phyloP scores from a whole-genome alignment of 2,797 vertebrate species.

The Intellagama lesueurii region DNA sequence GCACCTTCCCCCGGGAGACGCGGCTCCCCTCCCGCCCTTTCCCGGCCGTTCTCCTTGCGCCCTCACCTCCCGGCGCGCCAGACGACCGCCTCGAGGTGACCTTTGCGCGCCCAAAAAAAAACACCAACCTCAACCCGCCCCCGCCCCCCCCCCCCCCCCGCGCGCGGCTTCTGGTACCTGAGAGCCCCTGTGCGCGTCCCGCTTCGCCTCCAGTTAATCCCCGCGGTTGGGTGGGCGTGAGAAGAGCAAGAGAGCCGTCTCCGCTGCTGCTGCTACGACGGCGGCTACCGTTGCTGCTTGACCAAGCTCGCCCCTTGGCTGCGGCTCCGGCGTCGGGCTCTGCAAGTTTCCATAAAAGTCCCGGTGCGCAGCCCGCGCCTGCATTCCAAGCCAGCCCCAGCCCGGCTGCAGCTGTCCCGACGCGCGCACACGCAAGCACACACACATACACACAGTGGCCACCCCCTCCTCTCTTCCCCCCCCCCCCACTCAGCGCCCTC shows the following conservation, averaged over 20 bases:
- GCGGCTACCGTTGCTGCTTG: slow-evolving; percentile 12
- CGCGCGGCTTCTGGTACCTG: neutral
- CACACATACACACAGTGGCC: neutral
- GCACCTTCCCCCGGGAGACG: neutral
- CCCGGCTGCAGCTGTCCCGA: slow-evolving; percentile 88
- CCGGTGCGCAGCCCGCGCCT: slow-evolving; percentile 84
- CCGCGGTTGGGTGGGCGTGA: slow-evolving; percentile 18
- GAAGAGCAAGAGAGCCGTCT: slow-evolving; percentile 11
- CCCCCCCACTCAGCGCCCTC: neutral
- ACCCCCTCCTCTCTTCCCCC: neutral
- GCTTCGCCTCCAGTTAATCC: slow-evolving; percentile 49
- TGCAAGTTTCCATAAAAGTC: slow-evolving; percentile 94
- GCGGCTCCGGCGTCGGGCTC: slow-evolving; percentile 70
- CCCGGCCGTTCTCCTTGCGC: neutral
- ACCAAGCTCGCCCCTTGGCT: slow-evolving; percentile 79
- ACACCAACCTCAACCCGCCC: too few relatives aligned
- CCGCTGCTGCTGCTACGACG: slow-evolving; percentile 25
- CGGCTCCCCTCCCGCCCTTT: too few relatives aligned
- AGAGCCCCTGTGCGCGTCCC: slow-evolving; percentile 30
- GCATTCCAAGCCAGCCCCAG: slow-evolving; percentile 88
- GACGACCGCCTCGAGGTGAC: too few relatives aligned
- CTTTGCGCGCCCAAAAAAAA: too few relatives aligned
- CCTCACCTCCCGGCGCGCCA: neutral
- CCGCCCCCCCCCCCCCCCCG: neutral
- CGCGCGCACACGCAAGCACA: neutral